Conservation (phyloP, 2,797 vertebrate genomes). For the Neosilurus mollespiculum region DNA sequence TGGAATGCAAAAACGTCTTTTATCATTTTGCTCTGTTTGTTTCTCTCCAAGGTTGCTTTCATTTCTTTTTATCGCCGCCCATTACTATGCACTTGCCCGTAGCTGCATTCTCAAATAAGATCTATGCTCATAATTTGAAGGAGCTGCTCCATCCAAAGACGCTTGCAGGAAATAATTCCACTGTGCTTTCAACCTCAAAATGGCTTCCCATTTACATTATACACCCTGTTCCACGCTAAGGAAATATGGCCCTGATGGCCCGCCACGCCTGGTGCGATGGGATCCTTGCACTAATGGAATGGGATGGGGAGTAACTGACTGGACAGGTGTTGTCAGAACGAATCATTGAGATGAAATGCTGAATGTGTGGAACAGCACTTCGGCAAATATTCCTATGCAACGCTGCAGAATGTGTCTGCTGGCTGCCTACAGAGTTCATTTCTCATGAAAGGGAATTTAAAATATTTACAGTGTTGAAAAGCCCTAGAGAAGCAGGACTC, state of each 20-base stretch:
- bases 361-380: conserved; percentile 17
- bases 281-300: conserved; percentile 30
- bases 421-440: conserved; percentile 9
- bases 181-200: conserved; percentile 37
- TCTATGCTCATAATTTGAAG: conserved; percentile 35
- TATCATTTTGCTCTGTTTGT: conserved; percentile 31
- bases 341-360: conserved; percentile 31
- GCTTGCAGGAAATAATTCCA: conserved; percentile 32
- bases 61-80: conserved; percentile 19
- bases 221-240: conserved; percentile 11
- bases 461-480: conserved; percentile 5
- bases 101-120: conserved; percentile 26
- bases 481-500: conserved; percentile 14
- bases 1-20: not conserved
- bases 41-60: not conserved
- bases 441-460: conserved; percentile 14
- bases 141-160: conserved; percentile 23
- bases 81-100: conserved; percentile 39
- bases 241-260: conserved; percentile 30
- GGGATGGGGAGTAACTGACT: conserved; percentile 18
- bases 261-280: conserved; percentile 10
- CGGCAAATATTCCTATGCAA: not conserved
- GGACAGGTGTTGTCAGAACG: conserved; percentile 40
- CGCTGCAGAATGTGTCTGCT: not conserved
- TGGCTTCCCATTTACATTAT: conserved; percentile 39